Base-by-base conservation (phyloP, 2,888 invertebrate genomes). In the Stenotaenia linearis region DNA sequence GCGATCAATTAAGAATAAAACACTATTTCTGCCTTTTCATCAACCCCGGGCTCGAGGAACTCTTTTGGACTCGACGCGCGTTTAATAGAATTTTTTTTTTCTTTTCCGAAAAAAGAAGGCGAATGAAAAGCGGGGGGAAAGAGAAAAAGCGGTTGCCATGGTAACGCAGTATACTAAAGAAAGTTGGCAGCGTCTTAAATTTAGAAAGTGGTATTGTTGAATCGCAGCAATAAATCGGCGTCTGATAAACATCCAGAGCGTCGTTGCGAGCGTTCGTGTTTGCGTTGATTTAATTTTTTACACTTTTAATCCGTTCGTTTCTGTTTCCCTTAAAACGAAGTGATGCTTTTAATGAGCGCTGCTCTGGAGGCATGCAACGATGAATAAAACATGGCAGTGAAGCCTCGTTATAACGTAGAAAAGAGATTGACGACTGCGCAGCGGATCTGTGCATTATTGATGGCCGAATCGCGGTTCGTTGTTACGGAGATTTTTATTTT, bases 31-130 rank as follows among this genome's bases (percentile, higher is more conserved):
- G 23, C 23, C 56, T 56, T 23, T 56, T 56, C 40, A 56, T 56
- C 56, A 56, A 56, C 56, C 56, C 56, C 56, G 6, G 56, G 56
- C 1, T 21, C 56, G 56, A 3, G 7, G 4, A 56, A 12, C 23
- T 56, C 56, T 56, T 56, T 56, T 56, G 56, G 56, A 56, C 56
- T 56, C 56, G 56, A 21, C 56, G 56, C 21, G 56, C 18, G 56
- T 56, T 56, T 56, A 56, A 56, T 56, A 56, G 56, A 56, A 56
- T 56, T 56, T 56, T 56, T 56, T 56, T 56, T 21, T 56, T 56
- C 21, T 56, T 21, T 21, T 21, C 18, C 3, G 10, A 23, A 56
- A 9, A 23, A 15, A 15, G 21, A 56, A 56, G 12, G 56, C 56
- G 50, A 50, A 18, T 21, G 56, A 23, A 23, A 23, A 21, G 23